These are phyloP conservation scores for Triplophysa tibetana DNA, from an alignment of 2,113 vertebrate species.

Conservation along the genomic window DNA sequence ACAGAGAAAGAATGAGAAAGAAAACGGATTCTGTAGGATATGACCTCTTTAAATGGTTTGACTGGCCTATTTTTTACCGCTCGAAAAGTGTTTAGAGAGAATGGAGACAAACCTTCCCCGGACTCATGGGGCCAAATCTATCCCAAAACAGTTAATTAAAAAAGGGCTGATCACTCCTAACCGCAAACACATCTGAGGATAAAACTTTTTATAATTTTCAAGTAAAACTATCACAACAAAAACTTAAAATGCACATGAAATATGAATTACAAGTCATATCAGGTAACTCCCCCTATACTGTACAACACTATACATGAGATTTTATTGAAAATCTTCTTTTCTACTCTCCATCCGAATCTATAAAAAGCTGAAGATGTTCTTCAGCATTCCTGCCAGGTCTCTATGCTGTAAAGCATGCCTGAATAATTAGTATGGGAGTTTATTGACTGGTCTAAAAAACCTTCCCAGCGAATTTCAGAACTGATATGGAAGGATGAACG, in stretches of 20 bases:
- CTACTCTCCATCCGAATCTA: background rate
- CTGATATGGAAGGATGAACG: background rate
- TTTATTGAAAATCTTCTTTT: background rate
- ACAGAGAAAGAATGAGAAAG: too few relatives aligned
- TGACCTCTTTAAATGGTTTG: background rate
- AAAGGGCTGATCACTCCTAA: background rate
- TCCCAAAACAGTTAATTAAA: background rate
- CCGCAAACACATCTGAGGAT: background rate
- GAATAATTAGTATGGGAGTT: conserved; percentile 11
- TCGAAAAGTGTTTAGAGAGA: background rate
- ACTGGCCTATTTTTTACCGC: background rate
- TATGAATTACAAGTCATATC: background rate
- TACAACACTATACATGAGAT: background rate
- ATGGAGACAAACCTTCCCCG: background rate
- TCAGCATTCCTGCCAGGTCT: background rate
- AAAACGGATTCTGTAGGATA: too few relatives aligned
- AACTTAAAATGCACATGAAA: background rate
- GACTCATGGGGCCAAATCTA: background rate
- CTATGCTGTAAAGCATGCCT: background rate
- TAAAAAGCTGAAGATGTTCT: background rate
- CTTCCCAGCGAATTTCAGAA: background rate
- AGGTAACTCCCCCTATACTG: too few relatives aligned
- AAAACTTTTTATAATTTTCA: too few relatives aligned
- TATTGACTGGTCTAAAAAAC: conserved; percentile 12
- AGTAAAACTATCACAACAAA: too few relatives aligned